Evolutionary conservation across 2,888 invertebrate genomes (phyloP).

Genomic region (Drosophila cracens): DNA sequence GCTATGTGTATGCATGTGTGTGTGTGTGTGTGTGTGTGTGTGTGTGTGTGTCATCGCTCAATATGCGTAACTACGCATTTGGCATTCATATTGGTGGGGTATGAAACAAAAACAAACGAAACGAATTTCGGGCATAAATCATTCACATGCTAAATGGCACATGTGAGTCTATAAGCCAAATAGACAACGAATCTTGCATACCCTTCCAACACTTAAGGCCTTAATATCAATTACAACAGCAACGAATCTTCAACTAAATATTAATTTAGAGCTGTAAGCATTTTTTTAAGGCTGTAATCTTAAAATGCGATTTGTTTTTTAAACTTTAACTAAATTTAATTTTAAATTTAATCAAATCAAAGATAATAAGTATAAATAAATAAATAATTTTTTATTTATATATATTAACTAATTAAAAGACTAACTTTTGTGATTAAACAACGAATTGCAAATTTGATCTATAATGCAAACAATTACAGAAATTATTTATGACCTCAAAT

Average conservation of each 20-base stretch:
- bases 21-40: constrained; percentile 12
- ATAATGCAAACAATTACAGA: background rate
- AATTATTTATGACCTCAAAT: background rate
- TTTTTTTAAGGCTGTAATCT: background rate
- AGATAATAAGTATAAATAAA: too few relatives aligned
- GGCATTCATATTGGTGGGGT: constrained; percentile 56
- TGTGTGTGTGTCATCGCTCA: constrained; percentile 35
- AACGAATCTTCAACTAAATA: background rate
- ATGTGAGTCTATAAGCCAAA: constrained; percentile 25
- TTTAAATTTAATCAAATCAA: background rate
- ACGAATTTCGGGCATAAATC: constrained; percentile 69
- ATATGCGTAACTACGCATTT: constrained; percentile 76
- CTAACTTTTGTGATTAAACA: background rate
- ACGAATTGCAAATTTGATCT: background rate
- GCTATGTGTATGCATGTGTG: constrained; percentile 6
- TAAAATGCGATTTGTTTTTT: background rate
- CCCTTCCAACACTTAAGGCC: constrained; percentile 13
- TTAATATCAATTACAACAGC: too few relatives aligned
- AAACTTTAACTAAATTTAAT: background rate
- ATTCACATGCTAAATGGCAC: constrained; percentile 62
- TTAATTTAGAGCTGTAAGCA: too few relatives aligned
- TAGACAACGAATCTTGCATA: constrained; percentile 2
- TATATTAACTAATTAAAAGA: background rate
- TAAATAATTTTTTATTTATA: background rate
- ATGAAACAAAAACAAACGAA: constrained; percentile 38